A percentile compares a stretch with the other conserved stretches of the same genome.
Conservation (phyloP, 2,888 invertebrate species). For the Biston betularia region DNA sequence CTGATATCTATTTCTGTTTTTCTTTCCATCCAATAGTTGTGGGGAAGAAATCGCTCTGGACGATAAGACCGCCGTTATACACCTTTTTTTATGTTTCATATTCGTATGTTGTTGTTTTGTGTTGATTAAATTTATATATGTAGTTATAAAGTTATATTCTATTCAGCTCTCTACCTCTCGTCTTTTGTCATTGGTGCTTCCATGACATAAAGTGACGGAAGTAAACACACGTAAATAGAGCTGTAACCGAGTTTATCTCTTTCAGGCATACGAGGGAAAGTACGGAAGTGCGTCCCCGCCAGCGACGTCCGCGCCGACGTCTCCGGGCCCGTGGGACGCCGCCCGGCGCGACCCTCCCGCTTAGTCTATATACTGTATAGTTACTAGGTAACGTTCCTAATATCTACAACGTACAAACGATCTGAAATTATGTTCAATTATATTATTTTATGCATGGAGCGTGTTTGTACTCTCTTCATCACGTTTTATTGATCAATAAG, state of each 20-base stretch:
- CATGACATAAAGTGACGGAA: too few relatives aligned
- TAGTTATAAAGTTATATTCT: too few relatives aligned
- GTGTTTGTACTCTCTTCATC: constrained; percentile 45
- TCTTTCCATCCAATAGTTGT: too few relatives aligned
- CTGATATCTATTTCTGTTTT: too few relatives aligned
- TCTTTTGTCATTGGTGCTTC: too few relatives aligned
- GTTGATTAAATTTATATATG: too few relatives aligned
- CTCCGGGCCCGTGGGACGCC: constrained; percentile 27
- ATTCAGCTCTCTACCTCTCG: too few relatives aligned
- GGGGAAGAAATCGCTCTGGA: too few relatives aligned
- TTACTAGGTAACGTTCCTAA: constrained; percentile 58
- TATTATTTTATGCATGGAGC: constrained; percentile 41
- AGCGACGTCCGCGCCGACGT: not conserved
- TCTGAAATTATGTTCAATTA: constrained; percentile 48
- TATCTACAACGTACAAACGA: constrained; percentile 55
- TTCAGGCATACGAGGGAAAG: constrained; percentile 73
- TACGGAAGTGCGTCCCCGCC: constrained; percentile 28
- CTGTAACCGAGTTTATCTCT: constrained; percentile 20
- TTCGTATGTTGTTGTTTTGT: too few relatives aligned
- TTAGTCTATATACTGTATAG: constrained; percentile 31
- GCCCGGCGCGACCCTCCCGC: constrained; percentile 48
- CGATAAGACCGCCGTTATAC: too few relatives aligned
- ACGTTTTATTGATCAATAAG: constrained; percentile 52
- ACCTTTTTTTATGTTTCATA: too few relatives aligned
- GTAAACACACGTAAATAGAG: too few relatives aligned